Evolutionary conservation across 2,113 vertebrate species (phyloP).

Genomic region (Sylvicapra grimmia): DNA sequence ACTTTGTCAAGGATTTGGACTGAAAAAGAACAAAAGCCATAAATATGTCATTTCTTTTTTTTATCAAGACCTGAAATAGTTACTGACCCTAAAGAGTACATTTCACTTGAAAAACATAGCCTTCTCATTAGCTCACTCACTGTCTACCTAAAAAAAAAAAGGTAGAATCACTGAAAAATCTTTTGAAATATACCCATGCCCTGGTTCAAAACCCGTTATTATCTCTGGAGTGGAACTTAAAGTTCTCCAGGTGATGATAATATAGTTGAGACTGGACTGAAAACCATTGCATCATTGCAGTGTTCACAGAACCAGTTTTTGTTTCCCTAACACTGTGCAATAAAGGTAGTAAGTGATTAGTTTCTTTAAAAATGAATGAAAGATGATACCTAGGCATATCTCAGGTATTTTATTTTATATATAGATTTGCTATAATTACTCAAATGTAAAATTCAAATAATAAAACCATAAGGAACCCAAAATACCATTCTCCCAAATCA

Average conservation of each 20-base stretch:
- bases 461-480: neutral
- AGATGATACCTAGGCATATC: neutral
- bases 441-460: neutral
- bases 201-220: neutral
- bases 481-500: neutral
- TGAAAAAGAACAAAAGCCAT: neutral
- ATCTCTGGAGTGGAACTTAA: neutral
- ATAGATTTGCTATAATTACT: neutral
- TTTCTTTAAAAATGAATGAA: neutral
- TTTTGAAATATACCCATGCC: neutral
- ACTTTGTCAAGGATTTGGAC: slow-evolving; percentile 30
- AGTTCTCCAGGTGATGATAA: neutral
- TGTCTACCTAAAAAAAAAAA: neutral
- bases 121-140: neutral
- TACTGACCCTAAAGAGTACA: neutral
- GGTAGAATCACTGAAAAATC: neutral
- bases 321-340: neutral
- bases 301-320: neutral
- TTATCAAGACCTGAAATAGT: neutral
- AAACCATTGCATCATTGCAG: neutral
- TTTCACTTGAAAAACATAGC: neutral
- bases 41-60: neutral
- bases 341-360: neutral
- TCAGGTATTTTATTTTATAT: neutral
- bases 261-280: neutral